Evolutionary conservation across 2,888 invertebrate genomes (phyloP).

Genomic region (Drosophila mercatorum): DNA sequence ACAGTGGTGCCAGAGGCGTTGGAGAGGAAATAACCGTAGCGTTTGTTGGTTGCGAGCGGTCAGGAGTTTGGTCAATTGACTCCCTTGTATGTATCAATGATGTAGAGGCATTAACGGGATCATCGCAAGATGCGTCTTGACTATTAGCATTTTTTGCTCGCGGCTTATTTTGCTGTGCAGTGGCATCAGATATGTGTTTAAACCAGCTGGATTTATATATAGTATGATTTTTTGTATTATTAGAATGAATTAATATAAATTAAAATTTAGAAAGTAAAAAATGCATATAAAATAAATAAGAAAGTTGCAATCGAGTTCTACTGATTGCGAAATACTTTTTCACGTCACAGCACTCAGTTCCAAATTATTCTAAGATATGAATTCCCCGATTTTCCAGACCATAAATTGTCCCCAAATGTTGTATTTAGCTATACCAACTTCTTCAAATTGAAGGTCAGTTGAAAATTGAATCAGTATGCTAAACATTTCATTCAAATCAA

Average conservation of each 20-base stretch:
- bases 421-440: too few relatives aligned
- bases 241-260: background rate
- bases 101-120: slow-evolving; percentile 65
- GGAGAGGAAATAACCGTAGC: slow-evolving; percentile 80
- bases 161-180: slow-evolving; percentile 88
- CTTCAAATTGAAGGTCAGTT: too few relatives aligned
- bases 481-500: too few relatives aligned
- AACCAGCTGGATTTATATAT: slow-evolving; percentile 86
- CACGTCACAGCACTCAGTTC: too few relatives aligned
- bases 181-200: slow-evolving; percentile 90
- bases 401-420: too few relatives aligned
- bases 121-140: slow-evolving; percentile 82
- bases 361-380: too few relatives aligned
- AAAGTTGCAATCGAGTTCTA: too few relatives aligned
- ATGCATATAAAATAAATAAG: too few relatives aligned
- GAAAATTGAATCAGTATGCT: too few relatives aligned
- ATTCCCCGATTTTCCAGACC: too few relatives aligned
- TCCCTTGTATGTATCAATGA: slow-evolving; percentile 85
- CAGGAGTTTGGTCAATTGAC: slow-evolving; percentile 85
- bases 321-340: too few relatives aligned
- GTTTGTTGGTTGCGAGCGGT: slow-evolving; percentile 77
- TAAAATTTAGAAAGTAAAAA: background rate
- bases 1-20: slow-evolving; percentile 80
- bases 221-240: background rate
- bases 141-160: slow-evolving; percentile 83